Base-by-base conservation (phyloP, 2,797 vertebrate genomes). In the Pogoniulus pusillus region DNA sequence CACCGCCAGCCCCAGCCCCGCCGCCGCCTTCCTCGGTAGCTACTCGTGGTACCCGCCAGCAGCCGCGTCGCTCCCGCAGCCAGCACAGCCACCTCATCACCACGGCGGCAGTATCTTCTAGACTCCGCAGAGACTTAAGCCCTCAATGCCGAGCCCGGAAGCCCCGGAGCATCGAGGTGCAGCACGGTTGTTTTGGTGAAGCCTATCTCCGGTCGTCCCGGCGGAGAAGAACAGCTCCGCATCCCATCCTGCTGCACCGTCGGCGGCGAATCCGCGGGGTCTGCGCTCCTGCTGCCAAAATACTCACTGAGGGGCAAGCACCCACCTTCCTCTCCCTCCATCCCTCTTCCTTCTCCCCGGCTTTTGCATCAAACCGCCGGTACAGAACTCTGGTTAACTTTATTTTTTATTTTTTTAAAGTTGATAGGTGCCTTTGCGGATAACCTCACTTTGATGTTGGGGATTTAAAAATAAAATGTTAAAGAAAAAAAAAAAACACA, bases 1-100 rank as follows among this genome's bases (percentile, higher is more conserved):
- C 65, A 98, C 97, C 90, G 97, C 98, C 62, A 98, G 98, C 95
- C 98, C 98, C 96, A 98, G 98, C 96, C 98, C 97, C 34, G 97
- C 98, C 76, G 98, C 98, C 69, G 97, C 99, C 16, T 99, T 99
- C 94, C 97, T 99, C 96, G 98, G 98, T 35, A 99, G 98, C 97
- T 99, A 99, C 96, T 98, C 98, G 72, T 99, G 99, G 99, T 99
- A 99, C 93, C 98, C 98, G 90, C 98, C 98, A 47, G 96, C 98
- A 51, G 91, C 97, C 29, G 97, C 96, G 43, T 97, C 98, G 20
- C 96, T 98, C 60, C 98, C 98, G 82, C 98, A 97, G 78, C 93
- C 98, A 41, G 57, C 96, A 24, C 97, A 97, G 83, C 87, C 96
- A 11, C 91, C 96, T 68, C 96, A 95, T 54, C 97, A 95, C 24